Conservation (phyloP, 1,140 invertebrate species). For the Hirudo medicinalis region DNA sequence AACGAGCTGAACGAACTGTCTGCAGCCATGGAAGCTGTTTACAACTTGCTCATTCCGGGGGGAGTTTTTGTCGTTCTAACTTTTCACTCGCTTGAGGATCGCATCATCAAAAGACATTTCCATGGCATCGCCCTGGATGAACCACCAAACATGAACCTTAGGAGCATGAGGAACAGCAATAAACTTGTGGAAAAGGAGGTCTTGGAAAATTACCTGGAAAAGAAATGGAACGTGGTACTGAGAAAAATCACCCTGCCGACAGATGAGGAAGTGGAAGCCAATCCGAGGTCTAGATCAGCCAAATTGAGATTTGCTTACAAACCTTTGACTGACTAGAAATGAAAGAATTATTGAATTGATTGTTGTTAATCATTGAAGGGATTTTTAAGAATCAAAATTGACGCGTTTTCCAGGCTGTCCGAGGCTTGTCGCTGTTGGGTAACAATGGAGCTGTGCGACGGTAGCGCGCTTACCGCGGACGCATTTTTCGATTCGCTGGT, state of each 20-base stretch:
- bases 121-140: constrained; percentile 12
- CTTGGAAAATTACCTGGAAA: neutral
- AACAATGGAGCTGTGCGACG: too few relatives aligned
- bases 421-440: too few relatives aligned
- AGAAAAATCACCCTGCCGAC: constrained; percentile 46
- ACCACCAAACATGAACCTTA: neutral
- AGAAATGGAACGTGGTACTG: neutral
- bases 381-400: too few relatives aligned
- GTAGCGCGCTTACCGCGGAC: too few relatives aligned
- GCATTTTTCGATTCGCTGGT: too few relatives aligned
- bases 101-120: constrained; percentile 82
- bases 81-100: constrained; percentile 87
- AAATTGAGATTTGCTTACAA: constrained; percentile 65
- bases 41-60: constrained; percentile 58
- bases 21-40: constrained; percentile 66
- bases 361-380: too few relatives aligned
- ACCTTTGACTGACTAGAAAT: too few relatives aligned
- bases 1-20: constrained; percentile 92
- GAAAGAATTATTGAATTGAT: too few relatives aligned
- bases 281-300: constrained; percentile 68
- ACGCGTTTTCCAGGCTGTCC: too few relatives aligned
- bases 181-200: neutral
- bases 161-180: neutral
- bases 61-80: constrained; percentile 67
- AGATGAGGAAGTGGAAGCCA: constrained; percentile 56